Conservation (phyloP, 2,888 invertebrate genomes). For the Scrobipalpa costella region DNA sequence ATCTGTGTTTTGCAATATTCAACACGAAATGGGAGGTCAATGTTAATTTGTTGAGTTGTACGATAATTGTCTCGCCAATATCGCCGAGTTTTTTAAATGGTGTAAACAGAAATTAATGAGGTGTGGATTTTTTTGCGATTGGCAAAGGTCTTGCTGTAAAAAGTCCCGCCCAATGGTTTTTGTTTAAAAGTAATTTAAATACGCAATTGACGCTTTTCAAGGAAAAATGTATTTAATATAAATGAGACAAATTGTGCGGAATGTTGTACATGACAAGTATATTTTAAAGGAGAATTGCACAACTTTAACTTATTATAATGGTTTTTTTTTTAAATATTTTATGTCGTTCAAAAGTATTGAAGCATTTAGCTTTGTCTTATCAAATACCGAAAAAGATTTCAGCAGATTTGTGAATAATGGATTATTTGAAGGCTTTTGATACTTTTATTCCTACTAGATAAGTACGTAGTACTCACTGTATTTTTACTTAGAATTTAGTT, state of each 20-base stretch:
- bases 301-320: background rate
- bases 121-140: slow-evolving; percentile 26
- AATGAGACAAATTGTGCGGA: background rate
- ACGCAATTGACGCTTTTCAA: slow-evolving; percentile 12
- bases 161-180: slow-evolving; percentile 19
- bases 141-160: slow-evolving; percentile 27
- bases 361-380: no score
- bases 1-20: slow-evolving; percentile 6
- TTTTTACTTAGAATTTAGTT: background rate
- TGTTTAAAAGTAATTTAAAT: slow-evolving; percentile 22
- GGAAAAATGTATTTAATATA: background rate
- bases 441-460: background rate
- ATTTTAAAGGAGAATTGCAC: background rate
- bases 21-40: slow-evolving; percentile 1
- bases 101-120: slow-evolving; percentile 28
- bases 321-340: no score
- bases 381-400: no score
- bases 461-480: background rate
- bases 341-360: no score
- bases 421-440: background rate
- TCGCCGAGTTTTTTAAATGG: slow-evolving; percentile 17
- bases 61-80: slow-evolving; percentile 24
- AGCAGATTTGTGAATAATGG: background rate
- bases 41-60: slow-evolving; percentile 3
- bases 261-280: background rate